Conservation (phyloP, 2,113 vertebrate genomes). For the Crypturellus undulatus region DNA sequence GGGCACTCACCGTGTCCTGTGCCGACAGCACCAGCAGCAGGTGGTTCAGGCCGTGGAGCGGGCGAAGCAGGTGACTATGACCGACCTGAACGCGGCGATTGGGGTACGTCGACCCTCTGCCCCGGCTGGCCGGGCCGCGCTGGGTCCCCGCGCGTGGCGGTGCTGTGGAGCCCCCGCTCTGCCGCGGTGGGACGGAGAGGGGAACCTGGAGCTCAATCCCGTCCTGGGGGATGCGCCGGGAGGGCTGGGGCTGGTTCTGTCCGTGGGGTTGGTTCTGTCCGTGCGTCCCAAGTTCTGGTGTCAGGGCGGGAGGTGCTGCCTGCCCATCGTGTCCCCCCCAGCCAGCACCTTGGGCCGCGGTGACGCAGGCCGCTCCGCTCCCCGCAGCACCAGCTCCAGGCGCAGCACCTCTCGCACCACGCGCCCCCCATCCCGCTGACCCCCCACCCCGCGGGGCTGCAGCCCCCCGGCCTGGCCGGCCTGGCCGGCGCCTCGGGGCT, state of each 20-base stretch:
- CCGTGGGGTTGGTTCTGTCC: no score
- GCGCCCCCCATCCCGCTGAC: constrained; percentile 89
- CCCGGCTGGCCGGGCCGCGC: background rate
- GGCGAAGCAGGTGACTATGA: constrained; percentile 83
- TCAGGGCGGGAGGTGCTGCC: background rate
- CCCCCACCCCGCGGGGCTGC: constrained; percentile 87
- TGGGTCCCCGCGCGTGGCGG: background rate
- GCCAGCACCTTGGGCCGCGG: background rate
- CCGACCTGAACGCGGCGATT: constrained; percentile 77
- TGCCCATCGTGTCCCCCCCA: no score
- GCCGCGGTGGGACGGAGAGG: accelerated
- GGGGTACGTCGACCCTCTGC: constrained; percentile 74
- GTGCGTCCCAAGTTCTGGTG: background rate
- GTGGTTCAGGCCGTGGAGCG: constrained; percentile 81
- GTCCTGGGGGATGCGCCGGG: background rate
- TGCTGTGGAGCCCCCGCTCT: background rate
- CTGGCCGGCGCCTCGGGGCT: constrained; percentile 85
- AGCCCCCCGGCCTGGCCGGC: constrained; percentile 79
- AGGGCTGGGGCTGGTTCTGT: no score
- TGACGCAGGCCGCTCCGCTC: background rate
- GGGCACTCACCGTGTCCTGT: accelerated
- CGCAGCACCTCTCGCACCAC: constrained; percentile 91
- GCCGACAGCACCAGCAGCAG: constrained; percentile 83
- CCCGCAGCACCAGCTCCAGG: constrained; percentile 87
- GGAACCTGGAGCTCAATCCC: background rate